phyloP scores from a whole-genome alignment of 2,888 invertebrate genomes.

The Anthrax anthrax region DNA sequence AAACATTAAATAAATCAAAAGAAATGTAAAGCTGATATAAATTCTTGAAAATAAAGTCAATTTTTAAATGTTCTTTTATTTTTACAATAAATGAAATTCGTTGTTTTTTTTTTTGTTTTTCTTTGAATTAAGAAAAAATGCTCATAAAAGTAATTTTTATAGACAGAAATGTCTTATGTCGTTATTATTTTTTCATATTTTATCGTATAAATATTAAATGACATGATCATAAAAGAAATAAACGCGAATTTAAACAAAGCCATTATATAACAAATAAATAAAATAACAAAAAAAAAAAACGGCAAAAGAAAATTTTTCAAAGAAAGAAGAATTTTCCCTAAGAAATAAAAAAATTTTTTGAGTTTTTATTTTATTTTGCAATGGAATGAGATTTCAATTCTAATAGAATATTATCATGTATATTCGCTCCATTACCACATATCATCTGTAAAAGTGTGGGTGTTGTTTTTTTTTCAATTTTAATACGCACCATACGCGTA shows the following conservation, averaged over 20 bases:
- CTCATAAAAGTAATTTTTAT: conserved; percentile 13
- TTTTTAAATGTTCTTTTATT: no score
- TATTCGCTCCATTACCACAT: no score
- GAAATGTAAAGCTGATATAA: no score
- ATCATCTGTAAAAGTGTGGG: no score
- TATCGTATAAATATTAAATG: conserved; percentile 14
- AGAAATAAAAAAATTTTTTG: not conserved
- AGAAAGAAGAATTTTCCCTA: not conserved
- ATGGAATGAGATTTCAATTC: not conserved
- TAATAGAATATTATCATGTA: no score
- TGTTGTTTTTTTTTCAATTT: no score
- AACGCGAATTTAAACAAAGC: conserved; percentile 7
- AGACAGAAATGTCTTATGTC: conserved; percentile 13
- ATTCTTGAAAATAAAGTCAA: no score
- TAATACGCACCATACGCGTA: conserved; percentile 6
- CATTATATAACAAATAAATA: not conserved
- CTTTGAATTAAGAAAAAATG: not conserved
- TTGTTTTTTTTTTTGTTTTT: no score
- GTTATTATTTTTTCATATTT: conserved; percentile 14
- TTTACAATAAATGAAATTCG: no score
- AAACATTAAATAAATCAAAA: no score
- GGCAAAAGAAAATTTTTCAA: not conserved
- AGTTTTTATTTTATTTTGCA: not conserved
- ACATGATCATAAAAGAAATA: conserved; percentile 14
- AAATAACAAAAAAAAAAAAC: not conserved